A percentile compares a stretch with the other conserved stretches of the same genome.
Evolutionary conservation across 2,113 vertebrate species (phyloP).

Genomic region (Pterophyllum scalare): DNA sequence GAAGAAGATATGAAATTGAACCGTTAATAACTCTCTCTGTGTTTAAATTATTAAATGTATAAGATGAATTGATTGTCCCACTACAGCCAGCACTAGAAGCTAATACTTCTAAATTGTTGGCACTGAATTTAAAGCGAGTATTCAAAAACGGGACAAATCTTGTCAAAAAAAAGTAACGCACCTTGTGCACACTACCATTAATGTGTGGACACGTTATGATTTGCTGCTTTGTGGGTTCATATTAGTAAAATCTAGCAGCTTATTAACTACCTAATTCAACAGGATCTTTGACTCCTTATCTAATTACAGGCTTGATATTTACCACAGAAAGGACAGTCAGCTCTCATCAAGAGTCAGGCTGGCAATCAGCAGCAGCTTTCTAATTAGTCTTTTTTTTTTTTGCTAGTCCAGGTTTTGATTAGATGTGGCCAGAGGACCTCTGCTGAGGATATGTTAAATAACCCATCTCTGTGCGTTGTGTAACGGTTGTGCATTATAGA

Average conservation of each 20-base stretch:
- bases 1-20: slow-evolving; percentile 2
- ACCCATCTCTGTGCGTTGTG: background rate
- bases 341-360: slow-evolving; percentile 54
- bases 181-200: background rate
- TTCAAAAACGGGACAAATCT: background rate
- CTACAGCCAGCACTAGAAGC: background rate
- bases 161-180: slow-evolving; percentile 4
- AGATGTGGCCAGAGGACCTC: slow-evolving; percentile 24
- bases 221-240: slow-evolving; percentile 41
- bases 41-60: slow-evolving; percentile 28
- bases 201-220: slow-evolving; percentile 28
- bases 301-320: slow-evolving; percentile 77
- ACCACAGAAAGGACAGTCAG: slow-evolving; percentile 56
- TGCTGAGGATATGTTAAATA: slow-evolving; percentile 16
- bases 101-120: background rate
- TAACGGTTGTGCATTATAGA: background rate
- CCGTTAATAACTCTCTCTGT: slow-evolving; percentile 1
- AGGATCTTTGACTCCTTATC: slow-evolving; percentile 62
- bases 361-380: slow-evolving; percentile 57
- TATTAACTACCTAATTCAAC: slow-evolving; percentile 63
- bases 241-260: slow-evolving; percentile 44
- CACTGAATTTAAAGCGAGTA: background rate
- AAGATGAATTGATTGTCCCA: slow-evolving; percentile 1
- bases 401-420: slow-evolving; percentile 59
- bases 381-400: slow-evolving; percentile 71